Base-by-base conservation (phyloP, 2,888 invertebrate genomes). In the Frankliniella intonsa region DNA sequence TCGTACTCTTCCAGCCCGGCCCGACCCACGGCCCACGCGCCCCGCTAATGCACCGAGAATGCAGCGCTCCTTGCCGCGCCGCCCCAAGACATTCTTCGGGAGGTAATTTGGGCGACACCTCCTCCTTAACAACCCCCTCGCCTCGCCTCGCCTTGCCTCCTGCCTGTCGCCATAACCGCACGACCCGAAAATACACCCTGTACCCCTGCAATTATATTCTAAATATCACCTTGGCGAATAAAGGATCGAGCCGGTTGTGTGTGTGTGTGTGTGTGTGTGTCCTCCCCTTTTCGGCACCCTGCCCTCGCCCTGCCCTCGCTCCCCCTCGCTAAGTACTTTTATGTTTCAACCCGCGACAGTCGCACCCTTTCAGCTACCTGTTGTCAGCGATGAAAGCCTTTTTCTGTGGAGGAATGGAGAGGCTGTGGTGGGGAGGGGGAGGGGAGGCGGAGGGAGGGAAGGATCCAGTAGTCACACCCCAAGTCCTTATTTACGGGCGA, bases 221-320 rank as follows among this genome's bases (percentile, higher is more conserved):
- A 76, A 76, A 76, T 76, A 76, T 22, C 69, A 22, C 69, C 69
- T 76, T 76, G n/a, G 19, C 62, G 62, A 62, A 62, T 17, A 62
- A 11, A 17, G 17, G n/a, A 62, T 62, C 62, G n/a, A 19, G 12
- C 38, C 14, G 62, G 17, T 17, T 62, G 62, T 17, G 62, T 62
- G 62, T 55, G 55, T 55, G 55, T 55, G 55, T 55, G 55, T 55
- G 55, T 10, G 55, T 55, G 55, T 62, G 19, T n/a, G 7, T n/a
- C 69, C 69, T 76, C 69, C 69, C 69, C 69, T 25, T 22, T 25
- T 22, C 69, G 10, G 9, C 25, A 5, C 25, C 69, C 69, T 38
- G 25, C 10, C 25, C 25, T 8, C 69, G 25, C 69, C 55, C 14
- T 14, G 14, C 62, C 62, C 25, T 25, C 25, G 11, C 69, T 22